Base-by-base conservation (phyloP, 2,888 invertebrate species). In the Drosophila kanekoi region DNA sequence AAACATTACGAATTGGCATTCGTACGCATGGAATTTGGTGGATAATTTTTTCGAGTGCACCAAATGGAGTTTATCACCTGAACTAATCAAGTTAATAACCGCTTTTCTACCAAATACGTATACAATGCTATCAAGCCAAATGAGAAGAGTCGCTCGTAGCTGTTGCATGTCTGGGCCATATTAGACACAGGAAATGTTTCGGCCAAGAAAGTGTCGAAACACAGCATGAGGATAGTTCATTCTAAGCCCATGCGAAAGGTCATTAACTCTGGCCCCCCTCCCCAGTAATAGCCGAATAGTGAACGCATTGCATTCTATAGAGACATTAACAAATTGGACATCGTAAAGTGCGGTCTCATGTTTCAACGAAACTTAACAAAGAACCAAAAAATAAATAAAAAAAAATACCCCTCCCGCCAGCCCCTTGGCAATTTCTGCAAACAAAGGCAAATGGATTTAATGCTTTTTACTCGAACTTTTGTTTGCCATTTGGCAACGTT, bases 101-200 rank as follows among this genome's bases (percentile, higher is more conserved):
- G 20, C 18, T 52, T 44, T 77, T 60, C 40, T 72, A 23, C 41
- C 52, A 35, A 51, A 51, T 62, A 41, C 43, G 32, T 63, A 9
- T 23, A 28, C 38, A 68, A 72, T 77, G 69, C 35, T 23, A 54
- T 54, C 43, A 33, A 43, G 33, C 33, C 16, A 14, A 35, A 52
- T 52, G 52, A 52, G 20, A 70, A 71, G 73, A 86, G 67, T 53
- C 67, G 53, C 47, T 62, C 71, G 38, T 18, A 35, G 56, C 54
- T 37, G 59, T 87, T 72, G 87, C 82, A 87, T 82, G 82, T 85
- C 54, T 51, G 33, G 4, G 52, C 38, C n/a, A 56, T 44, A 82
- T 82, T 85, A 82, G 66, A 43, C 53, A 72, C 70, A 82, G 82
- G 82, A 88, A 86, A 79, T 82, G 74, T 65, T 60, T 56, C 59